Percentiles rank a stretch among this genome's conserved stretches.
Evolutionary conservation across 2,888 invertebrate genomes (phyloP).

Genomic region (Eupithecia inturbata): DNA sequence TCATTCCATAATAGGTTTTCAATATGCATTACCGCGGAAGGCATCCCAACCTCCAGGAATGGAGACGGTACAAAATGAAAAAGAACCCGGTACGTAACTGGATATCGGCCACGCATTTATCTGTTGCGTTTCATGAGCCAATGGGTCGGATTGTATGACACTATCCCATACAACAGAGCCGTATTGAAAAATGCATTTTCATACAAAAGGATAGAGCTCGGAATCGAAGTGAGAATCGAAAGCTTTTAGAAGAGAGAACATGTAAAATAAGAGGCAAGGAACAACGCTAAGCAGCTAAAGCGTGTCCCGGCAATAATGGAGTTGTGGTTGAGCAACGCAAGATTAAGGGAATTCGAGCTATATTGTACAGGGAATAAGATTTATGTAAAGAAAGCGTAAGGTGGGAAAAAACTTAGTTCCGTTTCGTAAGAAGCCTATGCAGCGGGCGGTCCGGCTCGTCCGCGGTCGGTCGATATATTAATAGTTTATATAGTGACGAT

Average conservation of each 20-base stretch:
- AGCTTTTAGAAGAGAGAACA: conserved; percentile 56
- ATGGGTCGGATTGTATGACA: conserved; percentile 75
- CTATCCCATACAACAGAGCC: conserved; percentile 55
- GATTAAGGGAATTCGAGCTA: conserved; percentile 52
- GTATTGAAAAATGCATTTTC: conserved; percentile 49
- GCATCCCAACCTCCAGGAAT: conserved; percentile 41
- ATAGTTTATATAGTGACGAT: conserved; percentile 63
- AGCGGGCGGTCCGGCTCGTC: conserved; percentile 68
- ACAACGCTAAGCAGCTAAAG: conserved; percentile 62
- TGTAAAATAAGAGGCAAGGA: conserved; percentile 71
- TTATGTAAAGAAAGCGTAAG: conserved; percentile 18
- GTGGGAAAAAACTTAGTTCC: conserved; percentile 31
- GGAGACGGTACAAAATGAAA: conserved; percentile 57
- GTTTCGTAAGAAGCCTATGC: conserved; percentile 56
- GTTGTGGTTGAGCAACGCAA: conserved; percentile 31
- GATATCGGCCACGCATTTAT: conserved; percentile 78
- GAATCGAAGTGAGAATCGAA: conserved; percentile 43
- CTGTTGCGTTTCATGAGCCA: conserved; percentile 77
- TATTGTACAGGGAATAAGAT: conserved; percentile 49
- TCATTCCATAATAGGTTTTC: conserved; percentile 34
- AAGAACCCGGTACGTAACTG: conserved; percentile 66
- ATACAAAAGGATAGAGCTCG: conserved; percentile 45
- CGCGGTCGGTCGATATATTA: conserved; percentile 67
- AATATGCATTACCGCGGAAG: conserved; percentile 33
- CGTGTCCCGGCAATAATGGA: conserved; percentile 47